Conservation (phyloP, 2,113 vertebrate species). For the Empidonax alnorum region DNA sequence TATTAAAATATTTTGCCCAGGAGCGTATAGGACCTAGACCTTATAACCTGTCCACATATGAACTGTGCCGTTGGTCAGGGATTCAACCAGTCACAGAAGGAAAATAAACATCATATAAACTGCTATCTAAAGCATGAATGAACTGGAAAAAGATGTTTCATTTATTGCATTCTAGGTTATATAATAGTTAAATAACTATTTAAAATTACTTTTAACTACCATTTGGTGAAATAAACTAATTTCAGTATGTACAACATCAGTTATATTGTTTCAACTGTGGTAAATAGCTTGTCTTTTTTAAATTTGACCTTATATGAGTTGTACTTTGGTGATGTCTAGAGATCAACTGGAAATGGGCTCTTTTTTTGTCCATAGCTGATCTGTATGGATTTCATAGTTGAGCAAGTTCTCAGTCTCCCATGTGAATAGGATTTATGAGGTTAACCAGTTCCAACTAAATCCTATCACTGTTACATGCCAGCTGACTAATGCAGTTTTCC, state of each 20-base stretch:
- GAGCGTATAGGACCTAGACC: background rate
- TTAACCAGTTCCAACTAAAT: constrained; percentile 41
- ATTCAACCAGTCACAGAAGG: background rate
- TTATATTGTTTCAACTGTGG: background rate
- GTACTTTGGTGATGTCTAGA: background rate
- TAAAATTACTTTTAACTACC: background rate
- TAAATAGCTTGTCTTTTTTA: background rate
- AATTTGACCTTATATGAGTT: background rate
- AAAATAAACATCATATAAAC: background rate
- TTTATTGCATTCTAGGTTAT: background rate
- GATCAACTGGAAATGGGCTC: background rate
- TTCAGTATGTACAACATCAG: background rate
- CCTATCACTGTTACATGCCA: background rate
- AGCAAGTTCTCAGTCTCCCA: constrained; percentile 14
- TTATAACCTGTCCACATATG: background rate
- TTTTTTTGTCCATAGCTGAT: background rate
- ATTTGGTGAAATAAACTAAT: background rate
- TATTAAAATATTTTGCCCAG: background rate
- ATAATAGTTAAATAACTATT: background rate
- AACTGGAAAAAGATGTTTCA: background rate
- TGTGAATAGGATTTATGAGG: constrained; percentile 41
- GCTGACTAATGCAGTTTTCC: background rate
- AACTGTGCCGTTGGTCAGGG: background rate
- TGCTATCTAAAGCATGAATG: background rate
- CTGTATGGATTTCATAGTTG: constrained; percentile 42